Evolutionary conservation across 2,888 invertebrate species (phyloP), one percentile per base, ranked within the genome.

Genomic region (Sinodicranocentrus sp.): DNA sequence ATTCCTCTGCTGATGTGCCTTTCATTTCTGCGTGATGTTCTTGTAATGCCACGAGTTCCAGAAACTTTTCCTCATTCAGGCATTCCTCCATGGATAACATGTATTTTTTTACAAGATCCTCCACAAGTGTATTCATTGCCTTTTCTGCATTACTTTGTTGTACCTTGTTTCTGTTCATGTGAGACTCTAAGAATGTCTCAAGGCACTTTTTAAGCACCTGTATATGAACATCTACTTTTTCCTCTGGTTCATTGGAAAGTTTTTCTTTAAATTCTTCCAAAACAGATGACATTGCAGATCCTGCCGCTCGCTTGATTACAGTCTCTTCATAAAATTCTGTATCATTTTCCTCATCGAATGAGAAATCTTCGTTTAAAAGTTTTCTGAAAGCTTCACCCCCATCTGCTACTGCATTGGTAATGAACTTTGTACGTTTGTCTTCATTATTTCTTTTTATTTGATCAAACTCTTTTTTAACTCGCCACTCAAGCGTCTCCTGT

Each of bases 281-380:
- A 1, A 33, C 52, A 8, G 6, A 6, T 39, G 39, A 5, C 23
- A 19, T 21, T 67, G 21, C 10, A 5, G 3, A 23, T 0, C 3
- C 1, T 8, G 15, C 57, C 2, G 25, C 67, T 15, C 33, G 1
- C 10, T 19, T 68, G 13, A 78, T 59, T 2, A 2, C 26, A 0
- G 1, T 19, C 13, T 78, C 78, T 63, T 78, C 78, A 44, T 78
- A 70, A 26, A 78, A 78, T 17, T 21, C 33, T 0, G 25, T 63
- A 0, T 52, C 54, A 17, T 78, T 39, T 13, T 48, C 59, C 2
- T 70, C 54, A 0, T 23, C 3, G n/a, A 63, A 79, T 43, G 63
- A 48, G 15, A 71, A 21, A 1, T 17, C 23, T 1, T 28, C 54
- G 17, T 70, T 59, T 19, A 79, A 15, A 19, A 17, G 5, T 10